phyloP scores from a whole-genome alignment of 2,113 vertebrate species.

The Neopipo cinnamomea region DNA sequence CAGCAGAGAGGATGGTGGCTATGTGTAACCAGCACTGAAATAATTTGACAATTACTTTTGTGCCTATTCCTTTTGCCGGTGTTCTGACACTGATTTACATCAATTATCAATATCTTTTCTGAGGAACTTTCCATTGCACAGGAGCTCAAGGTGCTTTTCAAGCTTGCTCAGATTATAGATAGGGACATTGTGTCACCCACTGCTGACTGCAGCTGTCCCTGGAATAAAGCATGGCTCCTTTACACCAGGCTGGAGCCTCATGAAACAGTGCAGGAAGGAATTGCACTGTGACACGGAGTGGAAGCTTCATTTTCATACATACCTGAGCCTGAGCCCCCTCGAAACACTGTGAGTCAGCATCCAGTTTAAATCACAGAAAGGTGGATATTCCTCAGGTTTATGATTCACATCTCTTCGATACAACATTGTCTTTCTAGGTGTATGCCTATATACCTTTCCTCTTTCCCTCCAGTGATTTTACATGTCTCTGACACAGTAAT shows the following conservation, averaged over 20 bases:
- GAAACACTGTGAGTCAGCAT: neutral
- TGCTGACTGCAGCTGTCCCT: neutral
- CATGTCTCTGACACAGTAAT: fast-evolving
- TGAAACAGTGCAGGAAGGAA: neutral
- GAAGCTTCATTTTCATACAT: neutral
- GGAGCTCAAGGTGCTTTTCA: constrained; percentile 61
- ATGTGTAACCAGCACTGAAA: neutral
- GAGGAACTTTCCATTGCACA: neutral
- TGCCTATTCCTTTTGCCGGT: neutral
- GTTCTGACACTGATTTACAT: constrained; percentile 27
- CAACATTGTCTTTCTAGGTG: neutral
- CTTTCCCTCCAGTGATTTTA: fast-evolving
- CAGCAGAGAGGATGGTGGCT: neutral
- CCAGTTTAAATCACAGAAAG: neutral
- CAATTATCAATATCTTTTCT: constrained; percentile 1
- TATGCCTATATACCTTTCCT: neutral
- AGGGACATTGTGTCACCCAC: neutral
- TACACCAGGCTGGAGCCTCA: neutral
- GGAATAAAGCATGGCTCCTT: neutral
- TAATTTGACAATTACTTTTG: neutral
- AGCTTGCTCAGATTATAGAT: neutral
- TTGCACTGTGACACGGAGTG: fast-evolving
- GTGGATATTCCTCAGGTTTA: neutral
- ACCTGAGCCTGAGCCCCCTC: neutral
- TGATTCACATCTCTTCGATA: neutral